phyloP scores from a whole-genome alignment of 1,140 invertebrate species.

The Ceratosolen solmsi region DNA sequence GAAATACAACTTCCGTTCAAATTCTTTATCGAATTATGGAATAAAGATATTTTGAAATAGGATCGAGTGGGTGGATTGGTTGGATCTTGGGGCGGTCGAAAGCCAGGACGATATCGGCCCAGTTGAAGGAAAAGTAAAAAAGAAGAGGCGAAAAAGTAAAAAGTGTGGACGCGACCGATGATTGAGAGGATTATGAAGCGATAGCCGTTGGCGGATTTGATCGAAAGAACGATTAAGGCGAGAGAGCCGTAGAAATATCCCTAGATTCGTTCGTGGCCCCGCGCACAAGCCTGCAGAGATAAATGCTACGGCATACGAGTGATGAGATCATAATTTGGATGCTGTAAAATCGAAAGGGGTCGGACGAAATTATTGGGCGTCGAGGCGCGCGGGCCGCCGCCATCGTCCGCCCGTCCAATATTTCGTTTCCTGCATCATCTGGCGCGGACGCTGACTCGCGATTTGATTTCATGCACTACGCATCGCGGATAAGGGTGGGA shows the following conservation, averaged over 20 bases:
- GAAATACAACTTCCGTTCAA: too few relatives aligned
- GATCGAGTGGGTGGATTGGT: too few relatives aligned
- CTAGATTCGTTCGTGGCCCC: not conserved
- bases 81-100: too few relatives aligned
- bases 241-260: conserved; percentile 8
- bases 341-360: conserved; percentile 46
- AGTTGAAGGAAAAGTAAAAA: not conserved
- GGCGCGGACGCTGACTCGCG: conserved; percentile 16
- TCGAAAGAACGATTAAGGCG: conserved; percentile 38
- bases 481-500: conserved; percentile 52
- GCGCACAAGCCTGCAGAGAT: too few relatives aligned
- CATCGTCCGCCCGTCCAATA: conserved; percentile 60
- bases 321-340: not conserved
- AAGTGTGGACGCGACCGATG: too few relatives aligned
- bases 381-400: conserved; percentile 14
- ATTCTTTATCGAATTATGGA: too few relatives aligned
- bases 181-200: too few relatives aligned
- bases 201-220: not conserved
- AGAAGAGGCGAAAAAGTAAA: too few relatives aligned
- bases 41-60: too few relatives aligned
- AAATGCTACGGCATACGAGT: not conserved
- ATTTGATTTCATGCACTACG: conserved; percentile 73
- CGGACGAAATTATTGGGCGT: conserved; percentile 48
- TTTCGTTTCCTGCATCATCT: conserved; percentile 67
- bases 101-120: not conserved